Conservation (phyloP, 2,888 invertebrate species). For the Shargacucullia verbasci region DNA sequence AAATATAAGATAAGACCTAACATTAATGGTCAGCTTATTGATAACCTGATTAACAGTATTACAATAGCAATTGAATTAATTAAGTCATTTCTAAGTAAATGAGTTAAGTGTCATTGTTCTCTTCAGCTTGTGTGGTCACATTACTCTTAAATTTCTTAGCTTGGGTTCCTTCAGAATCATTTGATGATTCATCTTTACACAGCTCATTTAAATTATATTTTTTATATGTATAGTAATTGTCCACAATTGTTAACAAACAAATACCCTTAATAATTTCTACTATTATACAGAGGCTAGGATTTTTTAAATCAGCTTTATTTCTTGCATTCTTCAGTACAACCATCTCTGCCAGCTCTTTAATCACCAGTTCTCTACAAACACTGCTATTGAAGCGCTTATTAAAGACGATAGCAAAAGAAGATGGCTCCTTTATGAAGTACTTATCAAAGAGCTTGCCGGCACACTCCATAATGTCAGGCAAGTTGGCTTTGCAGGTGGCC, state of each 20-base stretch:
- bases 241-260: slow-evolving; percentile 94
- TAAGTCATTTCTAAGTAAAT: slow-evolving; percentile 43
- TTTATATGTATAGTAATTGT: slow-evolving; percentile 93
- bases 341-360: slow-evolving; percentile 92
- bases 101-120: slow-evolving; percentile 68
- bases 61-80: slow-evolving; percentile 52
- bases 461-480: slow-evolving; percentile 92
- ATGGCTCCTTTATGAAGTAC: slow-evolving; percentile 92
- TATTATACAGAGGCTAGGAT: slow-evolving; percentile 93
- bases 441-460: slow-evolving; percentile 92
- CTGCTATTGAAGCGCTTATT: slow-evolving; percentile 94
- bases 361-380: slow-evolving; percentile 92
- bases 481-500: slow-evolving; percentile 93
- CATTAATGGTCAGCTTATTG: slow-evolving; percentile 57
- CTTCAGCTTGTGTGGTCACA: slow-evolving; percentile 62
- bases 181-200: slow-evolving; percentile 78
- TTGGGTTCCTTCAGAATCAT: slow-evolving; percentile 78
- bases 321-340: slow-evolving; percentile 91
- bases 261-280: slow-evolving; percentile 95
- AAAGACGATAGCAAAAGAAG: slow-evolving; percentile 93
- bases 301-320: slow-evolving; percentile 94
- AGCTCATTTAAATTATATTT: slow-evolving; percentile 95
- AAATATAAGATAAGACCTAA: slow-evolving; percentile 62
- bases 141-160: slow-evolving; percentile 82
- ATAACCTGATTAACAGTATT: slow-evolving; percentile 43